Evolutionary conservation across 2,113 vertebrate species (phyloP).

Genomic region (Gopherus evgoodei): DNA sequence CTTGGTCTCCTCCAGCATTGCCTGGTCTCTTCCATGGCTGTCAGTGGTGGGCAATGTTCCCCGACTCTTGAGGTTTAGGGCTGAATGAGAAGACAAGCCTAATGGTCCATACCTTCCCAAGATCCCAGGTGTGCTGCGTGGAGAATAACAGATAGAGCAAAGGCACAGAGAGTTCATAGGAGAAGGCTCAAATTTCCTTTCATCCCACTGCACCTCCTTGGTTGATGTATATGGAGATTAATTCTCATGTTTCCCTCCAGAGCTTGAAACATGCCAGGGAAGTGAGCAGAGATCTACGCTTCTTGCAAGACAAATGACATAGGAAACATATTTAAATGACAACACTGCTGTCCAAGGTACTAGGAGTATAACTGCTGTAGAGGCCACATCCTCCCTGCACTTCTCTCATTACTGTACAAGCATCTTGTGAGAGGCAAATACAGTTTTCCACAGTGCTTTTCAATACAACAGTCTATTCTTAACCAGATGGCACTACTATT

Average conservation of each 20-base stretch:
- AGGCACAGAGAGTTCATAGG: neutral
- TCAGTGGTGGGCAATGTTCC: fast-evolving
- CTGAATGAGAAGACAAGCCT: neutral
- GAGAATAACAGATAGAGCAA: neutral
- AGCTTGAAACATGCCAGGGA: neutral
- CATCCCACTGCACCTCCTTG: neutral
- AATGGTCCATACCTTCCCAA: too few relatives aligned
- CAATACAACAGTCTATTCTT: neutral
- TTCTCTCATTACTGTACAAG: fast-evolving
- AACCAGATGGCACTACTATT: neutral
- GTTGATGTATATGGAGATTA: neutral
- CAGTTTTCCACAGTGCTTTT: neutral
- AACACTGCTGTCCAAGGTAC: slow-evolving; percentile 41
- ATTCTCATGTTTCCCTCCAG: neutral
- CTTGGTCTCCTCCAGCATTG: neutral
- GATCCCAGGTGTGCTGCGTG: neutral
- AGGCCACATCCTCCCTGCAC: neutral
- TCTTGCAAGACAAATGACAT: neutral
- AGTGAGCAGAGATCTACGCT: neutral
- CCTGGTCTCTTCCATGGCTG: fast-evolving
- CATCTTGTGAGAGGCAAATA: fast-evolving
- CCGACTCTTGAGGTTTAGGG: neutral
- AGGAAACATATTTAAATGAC: neutral
- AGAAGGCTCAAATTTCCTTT: neutral
- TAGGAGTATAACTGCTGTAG: neutral